A percentile compares a stretch with the other conserved stretches of the same genome.
phyloP scores from a whole-genome alignment of 2,797 vertebrate genomes.

The Betta splendens region DNA sequence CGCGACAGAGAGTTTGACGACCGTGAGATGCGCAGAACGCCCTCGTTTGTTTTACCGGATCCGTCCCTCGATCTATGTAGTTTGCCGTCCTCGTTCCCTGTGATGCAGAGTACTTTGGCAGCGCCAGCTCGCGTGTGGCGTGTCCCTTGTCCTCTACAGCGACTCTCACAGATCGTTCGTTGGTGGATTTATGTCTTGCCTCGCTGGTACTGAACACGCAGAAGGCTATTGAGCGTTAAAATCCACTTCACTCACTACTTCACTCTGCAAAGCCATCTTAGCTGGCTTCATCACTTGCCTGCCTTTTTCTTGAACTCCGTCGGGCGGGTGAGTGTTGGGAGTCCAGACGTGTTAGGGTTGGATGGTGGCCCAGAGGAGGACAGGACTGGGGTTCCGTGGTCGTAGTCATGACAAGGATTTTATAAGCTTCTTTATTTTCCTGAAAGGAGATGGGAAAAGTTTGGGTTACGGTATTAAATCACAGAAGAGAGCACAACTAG shows the following conservation, averaged over 20 bases:
- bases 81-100: constrained; percentile 79
- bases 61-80: constrained; percentile 79
- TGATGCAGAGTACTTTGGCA: constrained; percentile 74
- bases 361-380: constrained; percentile 74
- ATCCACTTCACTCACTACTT: not conserved
- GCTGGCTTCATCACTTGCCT: constrained; percentile 52
- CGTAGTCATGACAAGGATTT: constrained; percentile 75
- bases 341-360: constrained; percentile 76
- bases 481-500: not conserved
- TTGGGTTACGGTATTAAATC: constrained; percentile 2
- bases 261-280: not conserved
- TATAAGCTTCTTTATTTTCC: constrained; percentile 75
- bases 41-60: constrained; percentile 85
- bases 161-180: constrained; percentile 67
- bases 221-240: constrained; percentile 12
- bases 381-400: constrained; percentile 69
- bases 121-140: constrained; percentile 73
- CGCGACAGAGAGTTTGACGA: constrained; percentile 58
- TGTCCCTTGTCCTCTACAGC: constrained; percentile 80
- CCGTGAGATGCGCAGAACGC: constrained; percentile 84
- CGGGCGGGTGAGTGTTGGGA: constrained; percentile 81
- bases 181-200: constrained; percentile 59
- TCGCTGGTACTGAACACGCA: constrained; percentile 60
- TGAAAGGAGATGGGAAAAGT: constrained; percentile 31
- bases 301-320: constrained; percentile 68